Evolutionary conservation across 2,797 vertebrate genomes (phyloP).

Genomic region (Lindbergichthys nudifrons): DNA sequence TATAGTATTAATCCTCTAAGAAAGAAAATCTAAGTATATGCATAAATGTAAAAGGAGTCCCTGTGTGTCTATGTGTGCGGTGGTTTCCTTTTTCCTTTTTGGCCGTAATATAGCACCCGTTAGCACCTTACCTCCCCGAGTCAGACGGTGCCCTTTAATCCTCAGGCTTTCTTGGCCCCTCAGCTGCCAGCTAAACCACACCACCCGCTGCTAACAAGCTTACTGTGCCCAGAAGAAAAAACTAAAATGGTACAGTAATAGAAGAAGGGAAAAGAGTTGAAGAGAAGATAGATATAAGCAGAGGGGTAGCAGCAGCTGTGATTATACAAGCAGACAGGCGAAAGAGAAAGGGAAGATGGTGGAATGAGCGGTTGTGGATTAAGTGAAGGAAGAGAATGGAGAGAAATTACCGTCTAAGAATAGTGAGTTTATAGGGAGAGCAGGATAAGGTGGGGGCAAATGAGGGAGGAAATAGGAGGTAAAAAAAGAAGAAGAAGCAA

Average conservation of each 20-base stretch:
- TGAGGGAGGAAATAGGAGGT: conserved; percentile 70
- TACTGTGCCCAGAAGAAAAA: conserved; percentile 31
- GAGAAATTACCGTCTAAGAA: conserved; percentile 70
- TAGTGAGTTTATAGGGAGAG: conserved; percentile 57
- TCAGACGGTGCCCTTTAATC: conserved; percentile 41
- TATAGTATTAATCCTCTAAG: conserved; percentile 5
- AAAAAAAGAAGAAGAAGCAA: conserved; percentile 45
- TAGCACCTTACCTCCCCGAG: background rate
- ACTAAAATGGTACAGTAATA: conserved; percentile 13
- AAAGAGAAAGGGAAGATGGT: background rate
- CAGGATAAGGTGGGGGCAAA: conserved; percentile 64
- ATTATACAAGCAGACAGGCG: conserved; percentile 13
- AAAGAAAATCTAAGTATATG: background rate
- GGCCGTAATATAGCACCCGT: conserved; percentile 12
- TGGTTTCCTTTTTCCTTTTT: background rate
- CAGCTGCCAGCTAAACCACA: conserved; percentile 30
- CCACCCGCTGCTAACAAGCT: conserved; percentile 63
- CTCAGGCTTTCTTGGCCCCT: conserved; percentile 23
- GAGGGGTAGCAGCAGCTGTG: conserved; percentile 10
- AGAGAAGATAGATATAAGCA: conserved; percentile 4
- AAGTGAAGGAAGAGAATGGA: conserved; percentile 5
- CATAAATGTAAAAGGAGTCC: conserved; percentile 25
- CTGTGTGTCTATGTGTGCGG: background rate
- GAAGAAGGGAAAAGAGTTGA: conserved; percentile 6
- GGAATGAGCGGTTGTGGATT: conserved; percentile 7